Evolutionary conservation across 2,888 invertebrate species (phyloP).

Genomic region (Drosophila rubida): DNA sequence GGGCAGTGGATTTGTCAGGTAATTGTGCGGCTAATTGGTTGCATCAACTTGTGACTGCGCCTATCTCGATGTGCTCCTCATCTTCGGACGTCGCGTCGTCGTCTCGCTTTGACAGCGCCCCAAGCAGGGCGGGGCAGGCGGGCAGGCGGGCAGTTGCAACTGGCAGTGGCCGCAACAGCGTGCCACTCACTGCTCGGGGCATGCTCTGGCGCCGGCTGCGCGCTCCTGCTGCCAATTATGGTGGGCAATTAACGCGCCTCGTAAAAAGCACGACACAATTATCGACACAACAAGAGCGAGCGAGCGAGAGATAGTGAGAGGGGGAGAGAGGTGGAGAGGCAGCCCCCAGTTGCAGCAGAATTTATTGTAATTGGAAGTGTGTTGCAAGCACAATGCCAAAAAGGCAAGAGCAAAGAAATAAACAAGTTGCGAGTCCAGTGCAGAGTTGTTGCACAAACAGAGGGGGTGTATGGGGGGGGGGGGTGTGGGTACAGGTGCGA

Average conservation of each 20-base stretch:
- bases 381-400: neutral
- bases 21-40: constrained; percentile 71
- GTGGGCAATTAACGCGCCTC: constrained; percentile 33
- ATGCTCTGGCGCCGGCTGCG: neutral
- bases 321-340: too few relatives aligned
- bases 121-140: neutral
- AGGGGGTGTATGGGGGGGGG: too few relatives aligned
- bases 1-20: constrained; percentile 30
- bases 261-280: constrained; percentile 12
- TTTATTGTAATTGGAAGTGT: constrained; percentile 50
- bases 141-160: neutral
- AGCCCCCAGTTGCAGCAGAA: constrained; percentile 19
- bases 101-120: constrained; percentile 5
- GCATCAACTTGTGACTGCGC: constrained; percentile 57
- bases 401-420: neutral
- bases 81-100: constrained; percentile 3
- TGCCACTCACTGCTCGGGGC: too few relatives aligned
- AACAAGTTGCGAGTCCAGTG: neutral
- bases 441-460: too few relatives aligned
- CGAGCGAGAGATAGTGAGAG: neutral
- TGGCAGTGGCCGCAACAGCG: constrained; percentile 10
- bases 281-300: neutral
- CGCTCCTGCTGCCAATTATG: constrained; percentile 26
- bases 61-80: constrained; percentile 26
- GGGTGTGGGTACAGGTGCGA: too few relatives aligned